Evolutionary conservation across 2,113 vertebrate genomes (phyloP).

Genomic region (Spea bombifrons): DNA sequence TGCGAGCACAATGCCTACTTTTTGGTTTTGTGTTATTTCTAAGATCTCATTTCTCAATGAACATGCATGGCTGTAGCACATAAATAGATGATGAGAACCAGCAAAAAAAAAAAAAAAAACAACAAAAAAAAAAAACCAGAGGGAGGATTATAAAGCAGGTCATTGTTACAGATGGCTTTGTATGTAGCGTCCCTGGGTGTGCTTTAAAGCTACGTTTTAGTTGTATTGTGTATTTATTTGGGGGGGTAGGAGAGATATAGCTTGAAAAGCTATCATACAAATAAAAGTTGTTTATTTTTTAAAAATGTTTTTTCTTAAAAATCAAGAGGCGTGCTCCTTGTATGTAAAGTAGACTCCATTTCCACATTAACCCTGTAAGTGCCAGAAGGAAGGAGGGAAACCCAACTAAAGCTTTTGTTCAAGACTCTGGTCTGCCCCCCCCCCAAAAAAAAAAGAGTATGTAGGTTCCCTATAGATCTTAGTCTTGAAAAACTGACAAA

Average conservation of each 20-base stretch:
- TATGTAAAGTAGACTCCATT: too few species aligned
- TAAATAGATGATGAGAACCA: not conserved
- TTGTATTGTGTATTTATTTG: constrained; percentile 11
- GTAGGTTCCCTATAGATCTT: too few species aligned
- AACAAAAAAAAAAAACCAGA: not conserved
- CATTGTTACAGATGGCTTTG: constrained; percentile 33
- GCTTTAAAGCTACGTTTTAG: constrained; percentile 10
- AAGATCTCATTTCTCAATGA: not conserved
- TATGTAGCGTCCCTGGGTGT: constrained; percentile 13
- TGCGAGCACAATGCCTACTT: not conserved
- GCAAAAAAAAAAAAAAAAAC: not conserved
- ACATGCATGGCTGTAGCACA: not conserved
- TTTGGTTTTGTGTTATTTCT: not conserved
- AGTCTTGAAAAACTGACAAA: too few species aligned
- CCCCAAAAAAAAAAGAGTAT: too few species aligned
- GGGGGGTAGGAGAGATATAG: not conserved
- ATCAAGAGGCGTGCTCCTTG: too few species aligned
- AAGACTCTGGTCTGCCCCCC: too few species aligned
- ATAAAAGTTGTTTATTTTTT: too few species aligned
- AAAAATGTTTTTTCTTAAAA: too few species aligned
- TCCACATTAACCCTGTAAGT: too few species aligned
- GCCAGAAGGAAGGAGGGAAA: too few species aligned
- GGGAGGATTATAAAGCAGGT: constrained; percentile 22
- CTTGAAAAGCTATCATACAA: constrained; percentile 5
- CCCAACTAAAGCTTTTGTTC: too few species aligned